Conservation (phyloP, 2,797 vertebrate genomes). For the Leuciscus waleckii region DNA sequence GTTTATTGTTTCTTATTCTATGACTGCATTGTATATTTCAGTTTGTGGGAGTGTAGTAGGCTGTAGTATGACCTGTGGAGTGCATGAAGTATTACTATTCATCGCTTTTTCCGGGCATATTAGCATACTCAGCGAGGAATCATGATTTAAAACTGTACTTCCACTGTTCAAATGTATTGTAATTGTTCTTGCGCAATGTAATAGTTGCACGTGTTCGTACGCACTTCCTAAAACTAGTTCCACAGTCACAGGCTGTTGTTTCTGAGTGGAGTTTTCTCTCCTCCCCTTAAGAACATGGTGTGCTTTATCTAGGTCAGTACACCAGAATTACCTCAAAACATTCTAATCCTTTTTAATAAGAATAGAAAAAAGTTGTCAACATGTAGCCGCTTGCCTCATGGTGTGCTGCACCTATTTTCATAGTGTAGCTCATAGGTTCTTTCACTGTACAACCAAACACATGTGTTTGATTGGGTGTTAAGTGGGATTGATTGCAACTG, state of each 20-base stretch:
- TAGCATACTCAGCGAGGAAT: not conserved
- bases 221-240: not conserved
- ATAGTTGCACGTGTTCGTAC: constrained; percentile 13
- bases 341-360: not conserved
- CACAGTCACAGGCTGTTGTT: constrained; percentile 16
- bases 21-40: not conserved
- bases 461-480: not conserved
- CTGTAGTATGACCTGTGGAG: not conserved
- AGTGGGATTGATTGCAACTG: not conserved
- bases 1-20: not conserved
- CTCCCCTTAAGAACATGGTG: not conserved
- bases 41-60: constrained; percentile 6
- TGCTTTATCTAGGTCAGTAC: constrained; percentile 20
- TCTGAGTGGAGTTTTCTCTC: not conserved
- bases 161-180: not conserved
- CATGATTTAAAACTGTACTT: not conserved
- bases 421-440: not conserved
- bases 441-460: not conserved
- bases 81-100: constrained; percentile 4
- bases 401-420: not conserved
- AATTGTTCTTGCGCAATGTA: constrained; percentile 15
- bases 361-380: not conserved
- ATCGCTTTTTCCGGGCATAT: not conserved
- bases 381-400: not conserved
- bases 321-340: not conserved